Evolutionary conservation across 2,888 invertebrate genomes (phyloP).

Genomic region (Cataglyphis rosenhaueri): DNA sequence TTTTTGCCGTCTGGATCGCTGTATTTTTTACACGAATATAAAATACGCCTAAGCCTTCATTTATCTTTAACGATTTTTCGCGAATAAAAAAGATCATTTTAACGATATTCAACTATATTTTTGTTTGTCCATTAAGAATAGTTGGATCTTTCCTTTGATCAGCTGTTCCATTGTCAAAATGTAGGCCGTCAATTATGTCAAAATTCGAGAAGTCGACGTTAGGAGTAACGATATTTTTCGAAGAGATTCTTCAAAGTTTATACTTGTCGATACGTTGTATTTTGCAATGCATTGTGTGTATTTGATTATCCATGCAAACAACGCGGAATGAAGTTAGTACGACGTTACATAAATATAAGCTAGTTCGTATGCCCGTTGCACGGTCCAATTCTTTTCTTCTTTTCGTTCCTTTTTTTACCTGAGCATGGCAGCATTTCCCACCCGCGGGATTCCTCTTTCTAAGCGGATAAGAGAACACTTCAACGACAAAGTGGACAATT

Average conservation of each 20-base stretch:
- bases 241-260: neutral
- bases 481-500: constrained; percentile 75
- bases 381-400: constrained; percentile 12
- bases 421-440: constrained; percentile 47
- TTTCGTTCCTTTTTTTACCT: neutral
- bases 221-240: neutral
- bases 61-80: constrained; percentile 26
- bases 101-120: neutral
- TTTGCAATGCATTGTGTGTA: constrained; percentile 1
- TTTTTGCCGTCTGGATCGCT: constrained; percentile 19
- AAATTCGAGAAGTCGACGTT: neutral
- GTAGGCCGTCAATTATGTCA: constrained; percentile 18
- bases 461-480: constrained; percentile 55
- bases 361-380: constrained; percentile 15
- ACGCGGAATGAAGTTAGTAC: constrained; percentile 25
- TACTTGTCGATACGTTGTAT: neutral
- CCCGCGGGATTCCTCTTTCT: constrained; percentile 40
- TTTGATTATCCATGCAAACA: constrained; percentile 37
- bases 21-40: neutral
- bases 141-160: neutral
- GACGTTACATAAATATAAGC: neutral
- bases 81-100: neutral
- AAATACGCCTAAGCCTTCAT: constrained; percentile 3
- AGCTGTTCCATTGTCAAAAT: constrained; percentile 18
- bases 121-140: constrained; percentile 31